Conservation (phyloP, 2,888 invertebrate species). For the Eilema sororculum region DNA sequence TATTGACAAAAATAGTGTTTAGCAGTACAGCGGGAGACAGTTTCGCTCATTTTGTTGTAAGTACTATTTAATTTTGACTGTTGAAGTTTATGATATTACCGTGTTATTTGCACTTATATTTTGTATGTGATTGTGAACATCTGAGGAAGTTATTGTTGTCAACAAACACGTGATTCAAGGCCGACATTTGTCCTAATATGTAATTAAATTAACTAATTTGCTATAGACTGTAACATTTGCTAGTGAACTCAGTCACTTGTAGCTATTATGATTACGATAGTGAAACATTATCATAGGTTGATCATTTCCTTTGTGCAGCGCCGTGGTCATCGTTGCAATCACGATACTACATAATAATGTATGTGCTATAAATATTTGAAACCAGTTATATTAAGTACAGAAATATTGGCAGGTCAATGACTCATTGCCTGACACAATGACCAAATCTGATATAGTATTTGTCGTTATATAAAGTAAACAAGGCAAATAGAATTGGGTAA, state of each 20-base stretch:
- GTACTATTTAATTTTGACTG: constrained; percentile 35
- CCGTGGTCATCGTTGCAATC: constrained; percentile 17
- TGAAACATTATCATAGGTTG: constrained; percentile 56
- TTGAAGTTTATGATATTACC: constrained; percentile 23
- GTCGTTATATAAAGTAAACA: constrained; percentile 3
- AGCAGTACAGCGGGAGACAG: constrained; percentile 26
- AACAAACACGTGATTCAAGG: constrained; percentile 75
- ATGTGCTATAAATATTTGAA: constrained; percentile 8
- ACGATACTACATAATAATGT: constrained; percentile 19
- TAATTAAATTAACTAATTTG: constrained; percentile 54
- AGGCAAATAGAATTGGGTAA: neutral
- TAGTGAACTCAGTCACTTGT: neutral
- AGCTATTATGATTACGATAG: constrained; percentile 65
- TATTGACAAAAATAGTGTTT: constrained; percentile 34
- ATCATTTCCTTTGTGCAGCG: constrained; percentile 58
- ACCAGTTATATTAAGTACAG: constrained; percentile 23
- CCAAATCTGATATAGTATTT: constrained; percentile 21
- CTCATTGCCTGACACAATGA: constrained; percentile 32
- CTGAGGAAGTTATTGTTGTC: constrained; percentile 67
- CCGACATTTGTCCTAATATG: constrained; percentile 51
- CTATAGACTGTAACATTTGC: constrained; percentile 17
- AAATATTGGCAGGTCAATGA: constrained; percentile 38
- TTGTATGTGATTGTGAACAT: constrained; percentile 59
- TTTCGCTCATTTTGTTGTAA: constrained; percentile 34
- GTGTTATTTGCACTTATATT: constrained; percentile 49